Evolutionary conservation across 1,140 invertebrate genomes (phyloP), one percentile per base, ranked within the genome.

Genomic region (Drosophila simulans): DNA sequence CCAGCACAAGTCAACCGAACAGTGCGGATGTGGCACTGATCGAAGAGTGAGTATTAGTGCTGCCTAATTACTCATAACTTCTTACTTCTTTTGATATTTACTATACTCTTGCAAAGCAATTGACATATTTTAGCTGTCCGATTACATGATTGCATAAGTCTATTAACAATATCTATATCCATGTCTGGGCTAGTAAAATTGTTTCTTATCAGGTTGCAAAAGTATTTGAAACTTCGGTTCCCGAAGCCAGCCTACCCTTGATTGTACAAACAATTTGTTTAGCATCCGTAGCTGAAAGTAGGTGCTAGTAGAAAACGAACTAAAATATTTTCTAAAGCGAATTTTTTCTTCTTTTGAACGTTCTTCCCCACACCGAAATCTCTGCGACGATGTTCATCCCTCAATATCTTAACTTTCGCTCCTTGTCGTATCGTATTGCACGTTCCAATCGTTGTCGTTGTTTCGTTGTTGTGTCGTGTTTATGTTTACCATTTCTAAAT

Each of bases 1-100:
- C 93, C 17, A 77, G 46, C 34, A 94, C 93, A 69, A 92, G 76
- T 54, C 77, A 92, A 35, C 86, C 86, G 3, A 90, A 83, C 45
- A 84, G 91, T 58, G 63, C 80, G 11, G 93, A 94, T 56, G 93
- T 78, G 46, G 73, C 88, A 8, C 91, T 92, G 22, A 92, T 93
- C 52, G 95, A 95, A 75, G 95, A 95, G 95, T 95, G 85, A 95
- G 95, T 95, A 92, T 71, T 3, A 25, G 39, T 13, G 17, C n/a
- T 5, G n/a, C 35, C 13, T 25, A 13, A 22, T 57, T 12, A 31
- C 25, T 17, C 20, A 22, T n/a, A 54, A n/a, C n/a, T 25, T 22
- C 0, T n/a, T 8, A 25, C 4, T 39, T 37, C 2, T 40, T 40
- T n/a, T 13, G 12, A 7, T 5, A 31, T 13, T 43, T 20, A 15